Conservation (phyloP, 2,888 invertebrate genomes). For the Melikaiella ostensackeni region DNA sequence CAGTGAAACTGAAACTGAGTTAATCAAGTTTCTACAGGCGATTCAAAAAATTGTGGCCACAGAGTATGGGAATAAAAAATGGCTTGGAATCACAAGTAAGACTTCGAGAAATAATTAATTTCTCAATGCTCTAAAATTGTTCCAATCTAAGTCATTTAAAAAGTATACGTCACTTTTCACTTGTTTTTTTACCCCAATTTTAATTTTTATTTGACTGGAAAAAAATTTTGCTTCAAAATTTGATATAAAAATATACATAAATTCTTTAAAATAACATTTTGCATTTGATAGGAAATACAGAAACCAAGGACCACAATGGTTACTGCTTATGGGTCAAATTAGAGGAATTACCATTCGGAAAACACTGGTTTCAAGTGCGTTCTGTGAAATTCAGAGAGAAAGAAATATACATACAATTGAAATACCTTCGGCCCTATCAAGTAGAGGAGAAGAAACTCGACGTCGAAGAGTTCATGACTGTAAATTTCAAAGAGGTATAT, state of each 20-base stretch:
- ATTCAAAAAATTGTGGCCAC: constrained; percentile 47
- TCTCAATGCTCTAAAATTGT: neutral
- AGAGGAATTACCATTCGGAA: constrained; percentile 62
- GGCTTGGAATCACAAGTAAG: constrained; percentile 63
- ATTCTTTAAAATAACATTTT: neutral
- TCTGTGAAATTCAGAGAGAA: constrained; percentile 57
- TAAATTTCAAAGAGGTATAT: constrained; percentile 59
- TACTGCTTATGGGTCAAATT: constrained; percentile 64
- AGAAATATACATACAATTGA: constrained; percentile 60
- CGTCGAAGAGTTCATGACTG: constrained; percentile 16
- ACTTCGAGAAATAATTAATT: neutral
- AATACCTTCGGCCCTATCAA: constrained; percentile 58
- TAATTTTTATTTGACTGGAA: neutral
- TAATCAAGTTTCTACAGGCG: constrained; percentile 55
- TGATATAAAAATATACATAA: neutral
- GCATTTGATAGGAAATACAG: constrained; percentile 47
- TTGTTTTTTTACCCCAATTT: too few relatives aligned
- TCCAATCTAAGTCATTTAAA: too few relatives aligned
- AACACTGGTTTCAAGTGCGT: constrained; percentile 67
- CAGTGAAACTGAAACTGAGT: constrained; percentile 56
- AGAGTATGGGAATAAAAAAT: constrained; percentile 54
- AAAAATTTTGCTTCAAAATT: neutral
- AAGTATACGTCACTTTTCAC: too few relatives aligned
- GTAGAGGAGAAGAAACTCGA: constrained; percentile 45
- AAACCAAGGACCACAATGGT: constrained; percentile 51